Conservation (phyloP, 2,888 invertebrate genomes). For the Parochlus steinenii region DNA sequence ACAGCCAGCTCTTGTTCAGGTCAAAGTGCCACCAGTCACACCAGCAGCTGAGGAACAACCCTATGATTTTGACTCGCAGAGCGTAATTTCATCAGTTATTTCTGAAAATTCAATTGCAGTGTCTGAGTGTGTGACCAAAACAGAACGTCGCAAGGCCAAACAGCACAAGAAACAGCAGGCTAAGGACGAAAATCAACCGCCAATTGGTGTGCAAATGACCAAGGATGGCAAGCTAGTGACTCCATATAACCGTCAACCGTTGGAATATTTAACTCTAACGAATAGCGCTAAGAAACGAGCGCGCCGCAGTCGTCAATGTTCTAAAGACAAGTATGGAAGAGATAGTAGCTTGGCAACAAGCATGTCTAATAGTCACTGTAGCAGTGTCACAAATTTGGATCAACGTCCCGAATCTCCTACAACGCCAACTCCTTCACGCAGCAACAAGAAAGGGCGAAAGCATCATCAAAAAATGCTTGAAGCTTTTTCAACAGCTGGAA, state of each 20-base stretch:
- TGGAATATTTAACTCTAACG: constrained; percentile 59
- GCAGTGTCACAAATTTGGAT: constrained; percentile 15
- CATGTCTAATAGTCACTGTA: constrained; percentile 33
- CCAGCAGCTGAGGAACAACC: constrained; percentile 48
- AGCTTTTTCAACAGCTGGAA: constrained; percentile 2
- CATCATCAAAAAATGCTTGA: not conserved
- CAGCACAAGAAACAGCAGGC: constrained; percentile 25
- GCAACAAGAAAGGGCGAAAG: constrained; percentile 4
- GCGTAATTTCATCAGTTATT: constrained; percentile 57
- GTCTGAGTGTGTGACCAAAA: constrained; percentile 43
- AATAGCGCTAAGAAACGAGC: constrained; percentile 49
- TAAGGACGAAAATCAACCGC: constrained; percentile 26
- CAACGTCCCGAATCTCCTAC: constrained; percentile 20
- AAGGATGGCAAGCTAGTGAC: constrained; percentile 31
- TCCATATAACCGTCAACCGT: constrained; percentile 51
- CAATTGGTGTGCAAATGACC: constrained; percentile 13
- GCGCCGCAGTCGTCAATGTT: constrained; percentile 43
- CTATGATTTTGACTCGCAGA: constrained; percentile 49
- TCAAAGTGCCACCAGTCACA: constrained; percentile 48
- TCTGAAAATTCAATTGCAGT: constrained; percentile 55
- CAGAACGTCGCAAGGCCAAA: constrained; percentile 35
- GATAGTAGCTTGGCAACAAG: too few species aligned
- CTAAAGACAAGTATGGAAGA: constrained; percentile 22
- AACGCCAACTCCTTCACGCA: constrained; percentile 1
- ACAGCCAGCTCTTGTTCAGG: constrained; percentile 20